Percentiles rank a stretch among this genome's conserved stretches.
Conservation (phyloP, 2,888 invertebrate species). For the Cremastinae sp. region DNA sequence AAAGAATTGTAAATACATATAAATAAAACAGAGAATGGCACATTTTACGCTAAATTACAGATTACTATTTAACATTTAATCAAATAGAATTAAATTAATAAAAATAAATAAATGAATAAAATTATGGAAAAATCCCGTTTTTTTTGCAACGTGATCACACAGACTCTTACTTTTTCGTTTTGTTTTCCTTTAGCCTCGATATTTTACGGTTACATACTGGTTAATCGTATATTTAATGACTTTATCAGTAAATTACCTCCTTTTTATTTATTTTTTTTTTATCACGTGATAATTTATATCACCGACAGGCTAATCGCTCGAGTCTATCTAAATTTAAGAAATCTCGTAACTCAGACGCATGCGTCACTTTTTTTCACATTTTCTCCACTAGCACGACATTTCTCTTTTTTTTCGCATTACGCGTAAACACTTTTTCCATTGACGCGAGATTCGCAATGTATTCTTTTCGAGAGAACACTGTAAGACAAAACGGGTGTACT, state of each 20-base stretch:
- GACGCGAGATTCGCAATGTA: conserved; percentile 10
- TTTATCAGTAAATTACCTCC: conserved; percentile 48
- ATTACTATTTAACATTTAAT: conserved; percentile 36
- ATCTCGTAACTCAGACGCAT: conserved; percentile 24
- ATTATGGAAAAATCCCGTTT: neutral
- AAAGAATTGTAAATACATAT: conserved; percentile 17
- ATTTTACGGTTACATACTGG: conserved; percentile 56
- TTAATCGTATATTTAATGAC: conserved; percentile 53
- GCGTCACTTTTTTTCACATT: neutral
- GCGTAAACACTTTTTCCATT: conserved; percentile 31
- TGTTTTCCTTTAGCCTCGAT: conserved; percentile 42
- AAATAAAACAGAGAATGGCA: conserved; percentile 51
- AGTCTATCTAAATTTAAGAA: conserved; percentile 27
- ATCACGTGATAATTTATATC: conserved; percentile 55
- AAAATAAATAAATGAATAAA: conserved; percentile 40
- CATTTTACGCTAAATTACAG: conserved; percentile 51
- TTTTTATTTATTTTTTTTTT: conserved; percentile 39
- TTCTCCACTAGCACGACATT: conserved; percentile 34
- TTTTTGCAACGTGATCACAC: conserved; percentile 13
- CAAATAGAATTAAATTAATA: too few relatives aligned
- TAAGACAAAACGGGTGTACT: conserved; percentile 55
- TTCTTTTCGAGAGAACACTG: conserved; percentile 37
- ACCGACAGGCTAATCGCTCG: conserved; percentile 49
- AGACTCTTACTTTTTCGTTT: conserved; percentile 11
- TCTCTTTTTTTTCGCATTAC: conserved; percentile 33